Conservation (phyloP, 2,888 invertebrate genomes). For the Apoderus coryli region DNA sequence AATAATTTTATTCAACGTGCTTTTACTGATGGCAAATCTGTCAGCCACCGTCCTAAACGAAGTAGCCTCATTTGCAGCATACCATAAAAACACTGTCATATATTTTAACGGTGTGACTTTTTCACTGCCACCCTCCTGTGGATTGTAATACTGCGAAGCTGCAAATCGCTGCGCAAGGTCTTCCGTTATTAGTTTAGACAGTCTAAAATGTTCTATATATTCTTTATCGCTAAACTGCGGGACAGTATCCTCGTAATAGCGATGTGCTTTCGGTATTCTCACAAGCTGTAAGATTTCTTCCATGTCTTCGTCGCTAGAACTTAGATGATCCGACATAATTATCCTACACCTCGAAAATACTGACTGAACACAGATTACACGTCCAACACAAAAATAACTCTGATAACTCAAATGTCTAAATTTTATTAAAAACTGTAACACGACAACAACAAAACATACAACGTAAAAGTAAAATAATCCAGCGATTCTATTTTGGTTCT, state of each 20-base stretch:
- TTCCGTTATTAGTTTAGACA: background rate
- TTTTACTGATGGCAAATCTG: constrained; percentile 4
- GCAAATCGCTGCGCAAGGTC: constrained; percentile 1
- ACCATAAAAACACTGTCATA: constrained; percentile 2
- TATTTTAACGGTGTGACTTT: constrained; percentile 1
- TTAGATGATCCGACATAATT: constrained; percentile 2
- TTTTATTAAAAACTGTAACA: too few relatives aligned
- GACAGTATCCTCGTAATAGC: constrained; percentile 1
- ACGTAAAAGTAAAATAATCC: too few relatives aligned
- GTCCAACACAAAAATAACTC: too few relatives aligned
- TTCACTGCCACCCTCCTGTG: constrained; percentile 1
- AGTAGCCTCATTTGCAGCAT: constrained; percentile 1
- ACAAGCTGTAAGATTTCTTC: constrained; percentile 1
- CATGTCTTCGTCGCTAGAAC: constrained; percentile 1
- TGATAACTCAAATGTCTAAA: too few relatives aligned
- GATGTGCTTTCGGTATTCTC: constrained; percentile 1
- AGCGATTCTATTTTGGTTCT: too few relatives aligned
- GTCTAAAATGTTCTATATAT: constrained; percentile 1
- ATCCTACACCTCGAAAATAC: too few relatives aligned
- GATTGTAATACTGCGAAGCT: constrained; percentile 1
- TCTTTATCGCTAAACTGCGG: constrained; percentile 1
- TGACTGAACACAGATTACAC: too few relatives aligned
- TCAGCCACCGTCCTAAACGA: constrained; percentile 5
- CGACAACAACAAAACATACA: too few relatives aligned
- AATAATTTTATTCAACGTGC: background rate